Evolutionary conservation across 2,797 vertebrate genomes (phyloP).

Genomic region (Alauda arvensis): DNA sequence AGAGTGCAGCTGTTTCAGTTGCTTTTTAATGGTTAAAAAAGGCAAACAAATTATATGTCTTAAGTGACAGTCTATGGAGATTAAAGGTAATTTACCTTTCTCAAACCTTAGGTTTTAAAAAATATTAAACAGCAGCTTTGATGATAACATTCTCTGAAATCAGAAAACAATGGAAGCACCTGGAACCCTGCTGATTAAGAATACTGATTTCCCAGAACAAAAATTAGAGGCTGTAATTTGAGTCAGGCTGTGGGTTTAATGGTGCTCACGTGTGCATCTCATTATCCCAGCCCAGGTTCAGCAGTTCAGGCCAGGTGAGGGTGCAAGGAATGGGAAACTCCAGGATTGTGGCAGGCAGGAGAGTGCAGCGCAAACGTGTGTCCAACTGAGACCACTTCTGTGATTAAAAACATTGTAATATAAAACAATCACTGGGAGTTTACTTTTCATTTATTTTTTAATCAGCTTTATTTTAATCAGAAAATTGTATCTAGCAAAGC

Average conservation of each 20-base stretch:
- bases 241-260: not conserved
- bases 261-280: not conserved
- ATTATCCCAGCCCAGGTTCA: not conserved
- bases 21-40: constrained; percentile 10
- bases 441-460: constrained; percentile 74
- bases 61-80: constrained; percentile 13
- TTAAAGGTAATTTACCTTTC: constrained; percentile 52
- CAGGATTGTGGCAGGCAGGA: not conserved
- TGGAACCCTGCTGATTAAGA: constrained; percentile 33
- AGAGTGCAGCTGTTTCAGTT: constrained; percentile 15
- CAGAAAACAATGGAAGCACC: not conserved
- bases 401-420: constrained; percentile 39
- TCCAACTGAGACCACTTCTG: constrained; percentile 22
- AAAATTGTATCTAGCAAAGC: constrained; percentile 68
- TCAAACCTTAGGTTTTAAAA: constrained; percentile 19
- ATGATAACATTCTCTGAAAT: constrained; percentile 16
- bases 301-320: not conserved
- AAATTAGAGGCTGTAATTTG: constrained; percentile 11
- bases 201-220: constrained; percentile 13
- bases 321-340: not conserved
- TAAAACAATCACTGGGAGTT: constrained; percentile 61
- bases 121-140: constrained; percentile 18
- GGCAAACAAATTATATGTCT: constrained; percentile 26
- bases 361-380: constrained; percentile 32
- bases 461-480: constrained; percentile 73